Evolutionary conservation across 2,797 vertebrate species (phyloP), one percentile per base, ranked within the genome.

Genomic region (Trachops cirrhosus): DNA sequence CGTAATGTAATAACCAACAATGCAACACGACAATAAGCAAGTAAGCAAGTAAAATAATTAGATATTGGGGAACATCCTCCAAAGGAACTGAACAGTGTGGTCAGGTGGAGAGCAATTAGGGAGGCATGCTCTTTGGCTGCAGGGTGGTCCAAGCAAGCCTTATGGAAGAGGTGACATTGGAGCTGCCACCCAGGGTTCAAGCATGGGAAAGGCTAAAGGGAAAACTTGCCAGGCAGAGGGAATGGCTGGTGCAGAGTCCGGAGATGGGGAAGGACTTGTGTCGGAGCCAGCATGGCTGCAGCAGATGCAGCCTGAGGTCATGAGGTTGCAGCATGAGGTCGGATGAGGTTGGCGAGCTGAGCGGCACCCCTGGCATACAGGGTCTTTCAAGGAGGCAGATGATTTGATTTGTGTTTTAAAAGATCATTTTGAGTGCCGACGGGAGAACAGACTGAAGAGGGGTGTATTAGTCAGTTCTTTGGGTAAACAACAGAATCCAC

Each of bases 211-310:
- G 19, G 15, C 54, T 1, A 0, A 14, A 26, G 83, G 54, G 59
- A 22, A 32, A 16, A 9, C 29, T 19, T 22, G 82, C 52, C 48
- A 0, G 34, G 57, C 18, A 19, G 54, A 70, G 64, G 62, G 62
- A 22, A 32, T 1, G 6, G 24, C 46, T 4, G 70, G 62, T 2
- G 9, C 14, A 3, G n/a, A 41, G 24, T 9, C 22, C 0, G 11
- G 79, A 14, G 9, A 4, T 9, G 37, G 57, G 64, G 18, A 19
- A 16, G 39, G 26, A 12, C 39, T 6, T 14, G n/a, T 0, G 26
- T 59, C 11, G 16, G 37, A 18, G 12, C n/a, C 44, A 22, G 67
- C 0, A 1, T 9, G 67, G 34, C 41, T 21, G 11, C 39, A 54
- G 79, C 18, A 24, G 71, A 46, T 26, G 48, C 37, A 8, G 15